phyloP scores from a whole-genome alignment of 2,888 invertebrate genomes.

The Neoascia interrupta region DNA sequence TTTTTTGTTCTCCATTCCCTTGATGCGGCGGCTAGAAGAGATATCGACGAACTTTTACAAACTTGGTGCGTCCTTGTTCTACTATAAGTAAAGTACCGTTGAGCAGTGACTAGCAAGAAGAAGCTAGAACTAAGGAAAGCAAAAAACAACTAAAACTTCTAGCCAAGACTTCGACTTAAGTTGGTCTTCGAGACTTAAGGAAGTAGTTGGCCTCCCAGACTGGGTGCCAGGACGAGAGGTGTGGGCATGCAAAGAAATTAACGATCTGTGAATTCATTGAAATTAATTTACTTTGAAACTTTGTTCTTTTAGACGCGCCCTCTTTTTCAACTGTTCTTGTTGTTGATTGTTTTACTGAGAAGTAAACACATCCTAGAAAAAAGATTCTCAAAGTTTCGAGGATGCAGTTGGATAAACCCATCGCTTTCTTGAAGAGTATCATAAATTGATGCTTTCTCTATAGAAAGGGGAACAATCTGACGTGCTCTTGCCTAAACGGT shows the following conservation, averaged over 20 bases:
- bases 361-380: slow-evolving; percentile 1
- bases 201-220: no score
- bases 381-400: background rate
- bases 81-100: slow-evolving; percentile 28
- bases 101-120: background rate
- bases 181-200: slow-evolving; percentile 10
- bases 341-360: slow-evolving; percentile 30
- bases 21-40: slow-evolving; percentile 16
- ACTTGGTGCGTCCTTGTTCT: slow-evolving; percentile 45
- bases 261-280: slow-evolving; percentile 66
- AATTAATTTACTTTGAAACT: slow-evolving; percentile 64
- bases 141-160: slow-evolving; percentile 5
- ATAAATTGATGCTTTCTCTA: slow-evolving; percentile 3
- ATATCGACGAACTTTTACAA: slow-evolving; percentile 54
- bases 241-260: slow-evolving; percentile 36
- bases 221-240: background rate
- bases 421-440: slow-evolving; percentile 9
- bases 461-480: no score
- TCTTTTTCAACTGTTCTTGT: background rate
- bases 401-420: background rate
- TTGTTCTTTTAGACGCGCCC: slow-evolving; percentile 8
- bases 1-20: background rate
- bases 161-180: slow-evolving; percentile 37
- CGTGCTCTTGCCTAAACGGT: no score
- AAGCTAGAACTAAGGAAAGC: background rate